These are phyloP conservation scores for Girardinichthys multiradiatus DNA, from an alignment of 2,113 vertebrate species.

Conservation along the genomic window DNA sequence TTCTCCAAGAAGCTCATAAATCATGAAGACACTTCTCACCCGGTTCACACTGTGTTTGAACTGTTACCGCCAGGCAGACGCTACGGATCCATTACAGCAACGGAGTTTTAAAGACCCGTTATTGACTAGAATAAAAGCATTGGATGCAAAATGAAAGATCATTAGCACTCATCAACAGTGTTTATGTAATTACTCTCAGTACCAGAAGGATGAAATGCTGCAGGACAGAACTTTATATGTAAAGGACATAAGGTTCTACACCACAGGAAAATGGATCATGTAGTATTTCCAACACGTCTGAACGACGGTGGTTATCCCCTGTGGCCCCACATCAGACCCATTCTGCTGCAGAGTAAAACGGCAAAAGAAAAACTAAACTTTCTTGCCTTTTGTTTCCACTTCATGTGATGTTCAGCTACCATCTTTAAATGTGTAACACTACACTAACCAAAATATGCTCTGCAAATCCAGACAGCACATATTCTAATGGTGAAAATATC, in stretches of 20 bases:
- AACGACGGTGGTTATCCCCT: constrained; percentile 24
- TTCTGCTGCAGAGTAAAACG: constrained; percentile 50
- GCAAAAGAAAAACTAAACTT: constrained; percentile 23
- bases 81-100: too few relatives aligned
- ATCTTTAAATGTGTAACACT: constrained; percentile 69
- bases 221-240: too few relatives aligned
- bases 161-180: background rate
- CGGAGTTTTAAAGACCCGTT: too few relatives aligned
- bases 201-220: background rate
- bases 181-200: background rate
- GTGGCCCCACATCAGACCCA: constrained; percentile 45
- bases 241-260: too few relatives aligned
- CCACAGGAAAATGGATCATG: background rate
- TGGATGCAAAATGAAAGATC: background rate
- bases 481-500: constrained; percentile 83
- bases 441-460: constrained; percentile 86
- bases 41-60: too few relatives aligned
- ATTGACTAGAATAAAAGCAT: background rate
- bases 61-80: too few relatives aligned
- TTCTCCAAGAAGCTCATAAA: too few relatives aligned
- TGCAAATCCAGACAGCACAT: constrained; percentile 83
- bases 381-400: constrained; percentile 11
- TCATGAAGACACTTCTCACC: too few relatives aligned
- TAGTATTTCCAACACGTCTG: background rate
- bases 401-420: constrained; percentile 54